A percentile compares a stretch with the other conserved stretches of the same genome.
Conservation (phyloP, 1,140 invertebrate species). For the Brachionus plicatilis region DNA sequence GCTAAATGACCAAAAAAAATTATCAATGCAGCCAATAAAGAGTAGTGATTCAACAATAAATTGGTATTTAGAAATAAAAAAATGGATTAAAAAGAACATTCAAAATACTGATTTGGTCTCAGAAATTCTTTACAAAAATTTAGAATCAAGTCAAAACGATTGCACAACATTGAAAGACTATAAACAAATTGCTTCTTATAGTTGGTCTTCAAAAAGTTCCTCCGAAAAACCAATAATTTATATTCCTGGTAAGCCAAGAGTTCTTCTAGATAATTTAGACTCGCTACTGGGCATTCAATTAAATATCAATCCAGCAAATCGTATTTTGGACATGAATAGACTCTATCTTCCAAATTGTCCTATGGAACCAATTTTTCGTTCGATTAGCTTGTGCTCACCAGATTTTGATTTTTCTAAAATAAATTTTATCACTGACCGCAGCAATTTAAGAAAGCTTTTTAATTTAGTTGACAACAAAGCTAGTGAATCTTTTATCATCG, state of each 20-base stretch:
- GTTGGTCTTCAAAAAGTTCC: background rate
- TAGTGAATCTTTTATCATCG: background rate
- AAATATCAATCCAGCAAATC: background rate
- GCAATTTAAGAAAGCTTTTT: conserved; percentile 19
- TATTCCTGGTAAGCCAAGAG: background rate
- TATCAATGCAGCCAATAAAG: no score
- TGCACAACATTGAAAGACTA: background rate
- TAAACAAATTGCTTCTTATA: background rate
- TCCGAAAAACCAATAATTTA: background rate
- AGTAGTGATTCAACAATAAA: no score
- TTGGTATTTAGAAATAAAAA: no score
- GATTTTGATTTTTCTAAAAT: background rate
- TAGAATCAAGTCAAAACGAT: background rate
- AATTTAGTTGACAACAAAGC: background rate
- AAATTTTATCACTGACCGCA: conserved; percentile 1
- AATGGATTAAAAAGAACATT: background rate
- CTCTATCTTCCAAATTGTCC: background rate
- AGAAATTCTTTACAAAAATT: background rate
- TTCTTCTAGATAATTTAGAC: background rate
- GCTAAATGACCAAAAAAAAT: no score
- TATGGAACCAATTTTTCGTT: background rate
- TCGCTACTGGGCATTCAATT: background rate
- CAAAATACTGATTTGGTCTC: background rate
- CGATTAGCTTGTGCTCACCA: background rate
- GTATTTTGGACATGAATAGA: background rate